Evolutionary conservation across 2,888 invertebrate species (phyloP), one percentile per base, ranked within the genome.

Genomic region (Diaprepes abbreviatus): DNA sequence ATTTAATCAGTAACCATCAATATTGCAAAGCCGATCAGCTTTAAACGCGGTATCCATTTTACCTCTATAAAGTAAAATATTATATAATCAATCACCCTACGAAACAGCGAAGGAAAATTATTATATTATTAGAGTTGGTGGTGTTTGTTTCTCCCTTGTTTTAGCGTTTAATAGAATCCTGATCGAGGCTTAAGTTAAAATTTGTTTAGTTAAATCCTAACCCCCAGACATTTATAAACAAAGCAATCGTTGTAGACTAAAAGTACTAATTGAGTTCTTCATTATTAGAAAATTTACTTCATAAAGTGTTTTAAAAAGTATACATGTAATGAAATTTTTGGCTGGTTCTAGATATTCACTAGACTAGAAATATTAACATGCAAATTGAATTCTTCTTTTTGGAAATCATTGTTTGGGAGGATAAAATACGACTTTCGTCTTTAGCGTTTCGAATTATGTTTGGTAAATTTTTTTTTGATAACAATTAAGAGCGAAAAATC

Each of bases 1-100:
- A 70, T 66, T 70, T 70, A 70, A 70, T 70, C 70, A 70, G 70
- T 43, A 65, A 59, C 64, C 70, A 70, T 70, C 70, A 70, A 70
- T 70, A 70, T 70, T 65, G 52, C 65, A 65, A 64, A 70, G 64
- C 65, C 54, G 64, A 70, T 65, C 65, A 70, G 70, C 54, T 70
- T 70, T 65, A 66, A 70, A 52, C 65, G 70, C 54, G 58, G 50
- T 60, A 55, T 58, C 60, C 52, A 60, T 70, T 70, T 60, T 60
- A 70, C 60, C 68, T 68, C 54, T 38, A 68, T 68, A 62, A 68
- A 68, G 54, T 68, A 54, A 68, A 62, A 60, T 62, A 62, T 66
- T 57, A 66, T 66, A 66, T 57, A 66, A 66, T 66, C 66, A 66
- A 66, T 66, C 66, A 66, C 40, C 45, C 36, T 57, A 58, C 38